These are phyloP conservation scores for Balaenoptera acutorostrata DNA, from an alignment of 2,113 vertebrate species.

Conservation along the genomic window DNA sequence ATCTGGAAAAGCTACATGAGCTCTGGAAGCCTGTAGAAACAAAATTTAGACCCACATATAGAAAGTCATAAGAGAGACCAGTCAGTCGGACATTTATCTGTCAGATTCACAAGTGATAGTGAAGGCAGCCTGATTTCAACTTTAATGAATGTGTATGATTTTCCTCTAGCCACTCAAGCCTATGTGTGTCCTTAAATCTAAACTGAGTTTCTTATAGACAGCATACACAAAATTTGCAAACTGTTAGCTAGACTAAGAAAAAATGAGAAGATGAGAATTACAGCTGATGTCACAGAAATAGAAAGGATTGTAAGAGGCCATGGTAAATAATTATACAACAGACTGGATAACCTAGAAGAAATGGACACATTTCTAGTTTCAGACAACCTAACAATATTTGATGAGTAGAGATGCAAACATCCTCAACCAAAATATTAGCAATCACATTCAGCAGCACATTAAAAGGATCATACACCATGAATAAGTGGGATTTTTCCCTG, in stretches of 20 bases:
- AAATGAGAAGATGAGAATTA: not conserved
- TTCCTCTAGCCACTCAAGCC: not conserved
- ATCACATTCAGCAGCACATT: not conserved
- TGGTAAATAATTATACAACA: not conserved
- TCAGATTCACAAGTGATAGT: not conserved
- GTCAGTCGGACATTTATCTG: not conserved
- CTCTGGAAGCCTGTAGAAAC: constrained; percentile 79
- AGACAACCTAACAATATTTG: not conserved
- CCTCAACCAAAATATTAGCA: not conserved
- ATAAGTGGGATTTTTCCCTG: not conserved
- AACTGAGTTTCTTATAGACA: not conserved
- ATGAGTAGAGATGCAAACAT: not conserved
- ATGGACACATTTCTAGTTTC: not conserved
- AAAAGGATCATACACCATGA: not conserved
- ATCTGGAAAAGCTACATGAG: constrained; percentile 87
- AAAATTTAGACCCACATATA: not conserved
- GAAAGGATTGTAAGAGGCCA: not conserved
- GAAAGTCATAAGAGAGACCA: not conserved
- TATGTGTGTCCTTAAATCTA: not conserved
- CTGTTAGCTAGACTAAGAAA: not conserved
- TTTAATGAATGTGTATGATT: not conserved
- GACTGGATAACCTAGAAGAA: not conserved
- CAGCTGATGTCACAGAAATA: not conserved
- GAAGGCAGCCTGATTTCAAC: not conserved
- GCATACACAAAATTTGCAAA: not conserved